These are phyloP conservation scores for Ruditapes philippinarum DNA, from an alignment of 1,140 invertebrate genomes.

Conservation along the genomic window DNA sequence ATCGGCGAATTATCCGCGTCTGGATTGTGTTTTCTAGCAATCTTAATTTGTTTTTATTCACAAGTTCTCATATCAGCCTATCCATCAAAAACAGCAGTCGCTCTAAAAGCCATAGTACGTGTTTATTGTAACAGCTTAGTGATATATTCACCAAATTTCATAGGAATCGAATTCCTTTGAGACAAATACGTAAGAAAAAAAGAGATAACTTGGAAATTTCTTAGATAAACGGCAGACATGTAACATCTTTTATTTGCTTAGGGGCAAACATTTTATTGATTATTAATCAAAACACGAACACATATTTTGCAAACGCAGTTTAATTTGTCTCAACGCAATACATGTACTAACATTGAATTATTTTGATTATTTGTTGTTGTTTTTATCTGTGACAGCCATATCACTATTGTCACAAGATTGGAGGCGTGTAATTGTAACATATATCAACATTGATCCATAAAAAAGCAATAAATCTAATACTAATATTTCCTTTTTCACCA, in stretches of 20 bases:
- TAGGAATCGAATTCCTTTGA: constrained; percentile 2
- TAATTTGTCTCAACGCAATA: too few species aligned
- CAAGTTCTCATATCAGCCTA: constrained; percentile 64
- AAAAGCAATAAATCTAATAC: too few species aligned
- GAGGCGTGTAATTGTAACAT: too few species aligned
- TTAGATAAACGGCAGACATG: constrained; percentile 5
- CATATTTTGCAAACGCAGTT: too few species aligned
- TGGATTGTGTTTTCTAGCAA: constrained; percentile 63
- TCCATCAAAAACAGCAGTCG: constrained; percentile 52
- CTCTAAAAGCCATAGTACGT: constrained; percentile 44
- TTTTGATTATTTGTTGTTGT: too few species aligned
- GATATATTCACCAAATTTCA: constrained; percentile 49
- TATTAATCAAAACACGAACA: too few species aligned
- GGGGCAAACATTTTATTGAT: neutral
- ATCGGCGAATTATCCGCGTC: constrained; percentile 57
- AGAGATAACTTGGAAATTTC: constrained; percentile 25
- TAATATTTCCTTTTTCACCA: too few species aligned
- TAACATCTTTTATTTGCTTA: constrained; percentile 35
- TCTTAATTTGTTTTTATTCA: constrained; percentile 71
- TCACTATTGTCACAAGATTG: too few species aligned
- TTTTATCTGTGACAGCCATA: too few species aligned
- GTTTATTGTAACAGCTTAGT: constrained; percentile 57
- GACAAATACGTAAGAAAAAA: constrained; percentile 6
- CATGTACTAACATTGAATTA: too few species aligned
- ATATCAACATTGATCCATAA: too few species aligned